These are phyloP conservation scores for Syngnathus acus DNA, from an alignment of 2,797 vertebrate species.

Conservation along the genomic window DNA sequence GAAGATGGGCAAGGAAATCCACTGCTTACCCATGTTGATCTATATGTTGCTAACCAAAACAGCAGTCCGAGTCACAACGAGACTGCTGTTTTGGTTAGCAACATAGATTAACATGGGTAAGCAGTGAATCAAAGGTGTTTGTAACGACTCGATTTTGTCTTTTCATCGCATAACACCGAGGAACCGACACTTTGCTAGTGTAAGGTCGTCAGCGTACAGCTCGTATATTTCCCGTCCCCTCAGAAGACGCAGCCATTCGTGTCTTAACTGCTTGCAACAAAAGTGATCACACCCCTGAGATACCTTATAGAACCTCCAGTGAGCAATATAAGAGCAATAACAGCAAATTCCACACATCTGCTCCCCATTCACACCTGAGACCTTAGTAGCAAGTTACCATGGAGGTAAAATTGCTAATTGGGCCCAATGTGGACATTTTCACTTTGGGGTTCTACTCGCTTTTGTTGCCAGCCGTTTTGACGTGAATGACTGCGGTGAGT, in stretches of 20 bases:
- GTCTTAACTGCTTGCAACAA: neutral
- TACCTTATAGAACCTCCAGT: neutral
- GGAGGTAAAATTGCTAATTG: neutral
- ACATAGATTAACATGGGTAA: too few relatives aligned
- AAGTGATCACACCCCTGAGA: neutral
- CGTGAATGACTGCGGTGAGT: neutral
- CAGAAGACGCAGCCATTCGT: neutral
- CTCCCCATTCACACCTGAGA: neutral
- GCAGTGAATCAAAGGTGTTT: neutral
- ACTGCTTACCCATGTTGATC: too few relatives aligned
- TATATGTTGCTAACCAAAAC: too few relatives aligned
- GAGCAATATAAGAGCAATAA: neutral
- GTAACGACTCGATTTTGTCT: neutral
- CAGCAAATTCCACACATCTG: neutral
- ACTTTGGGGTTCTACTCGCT: neutral
- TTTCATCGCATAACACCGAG: too few relatives aligned
- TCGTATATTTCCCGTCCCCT: neutral
- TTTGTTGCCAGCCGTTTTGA: neutral
- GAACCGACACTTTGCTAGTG: neutral
- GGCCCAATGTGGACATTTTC: neutral
- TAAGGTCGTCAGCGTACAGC: neutral
- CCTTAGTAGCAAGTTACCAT: neutral
- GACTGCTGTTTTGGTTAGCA: too few relatives aligned
- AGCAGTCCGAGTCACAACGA: too few relatives aligned
- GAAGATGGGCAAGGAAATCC: too few relatives aligned